Base-by-base conservation (phyloP, 2,888 invertebrate species). In the Drosophila imparisetae region DNA sequence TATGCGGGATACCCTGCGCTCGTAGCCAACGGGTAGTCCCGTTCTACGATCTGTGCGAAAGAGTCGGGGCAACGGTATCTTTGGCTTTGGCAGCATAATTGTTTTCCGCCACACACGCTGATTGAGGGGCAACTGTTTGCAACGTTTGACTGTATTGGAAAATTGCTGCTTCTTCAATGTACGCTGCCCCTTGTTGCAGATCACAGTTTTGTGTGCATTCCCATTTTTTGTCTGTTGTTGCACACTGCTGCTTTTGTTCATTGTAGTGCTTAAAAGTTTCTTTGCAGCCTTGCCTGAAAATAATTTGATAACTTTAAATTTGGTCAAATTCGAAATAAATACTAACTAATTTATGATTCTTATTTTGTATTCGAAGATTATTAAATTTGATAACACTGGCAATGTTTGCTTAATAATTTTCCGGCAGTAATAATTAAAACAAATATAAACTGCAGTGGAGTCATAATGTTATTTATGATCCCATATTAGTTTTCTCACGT, bases 1-100 rank as follows among this genome's bases (percentile, higher is more conserved):
- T 13, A 86, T 79, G 15, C 49, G 66, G 4, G 73, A 62, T 10
- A 90, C 89, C 0, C 75, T 90, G 1, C 53, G 72, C 52, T 86
- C 84, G 36, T 86, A 86, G 40, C 81, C 87, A 21, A 81, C 7
- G 1, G 90, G 86, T 18, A 86, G 36, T 1, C 84, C 90, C 0
- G 89, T 90, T 7, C 10, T 2, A 0, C 40, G 42, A 42, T 88
- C 83, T 13, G 54, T 27, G 6, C 86, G 86, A 27, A 85, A 85
- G 18, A 89, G 18, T 7, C 52, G 60, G 0, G 84, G 84, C 0
- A 84, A 4, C 45, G 38, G 38, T 0, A 11, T 8, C 27, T 60
- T 63, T n/a, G n/a, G 8, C 29, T 71, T 89, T 0, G 68, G 66
- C 34, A 76, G 38, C 1, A 79, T 68, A 13, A 73, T 59, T 1